phyloP scores from a whole-genome alignment of 1,140 invertebrate genomes.

The Drosophila virilis region DNA sequence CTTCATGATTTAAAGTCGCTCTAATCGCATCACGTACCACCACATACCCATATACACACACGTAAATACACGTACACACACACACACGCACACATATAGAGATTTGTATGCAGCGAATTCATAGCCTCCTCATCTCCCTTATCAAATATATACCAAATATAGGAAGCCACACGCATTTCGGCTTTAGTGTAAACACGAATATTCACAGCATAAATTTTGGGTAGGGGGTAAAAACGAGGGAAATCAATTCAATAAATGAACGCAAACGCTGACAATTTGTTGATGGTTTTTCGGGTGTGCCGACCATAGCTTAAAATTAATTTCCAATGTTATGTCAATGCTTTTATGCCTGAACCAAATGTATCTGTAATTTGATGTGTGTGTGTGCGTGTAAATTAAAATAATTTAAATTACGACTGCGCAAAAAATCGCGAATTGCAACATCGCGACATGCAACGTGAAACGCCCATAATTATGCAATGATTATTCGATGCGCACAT shows the following conservation, averaged over 20 bases:
- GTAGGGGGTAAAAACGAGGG: constrained; percentile 22
- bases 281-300: constrained; percentile 60
- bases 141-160: constrained; percentile 19
- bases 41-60: neutral
- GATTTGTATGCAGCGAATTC: neutral
- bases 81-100: neutral
- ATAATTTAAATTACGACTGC: constrained; percentile 65
- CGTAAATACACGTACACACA: neutral
- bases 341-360: neutral
- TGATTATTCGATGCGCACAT: constrained; percentile 31
- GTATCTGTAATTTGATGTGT: neutral
- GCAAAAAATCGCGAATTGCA: constrained; percentile 58
- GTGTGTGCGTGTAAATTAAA: constrained; percentile 38
- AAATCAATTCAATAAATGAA: constrained; percentile 72
- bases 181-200: constrained; percentile 62
- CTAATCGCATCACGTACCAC: constrained; percentile 8
- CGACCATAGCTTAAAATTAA: constrained; percentile 66
- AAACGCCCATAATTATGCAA: constrained; percentile 72
- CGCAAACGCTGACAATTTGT: constrained; percentile 71
- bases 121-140: neutral
- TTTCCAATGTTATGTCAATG: constrained; percentile 64
- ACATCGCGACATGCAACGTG: constrained; percentile 32
- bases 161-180: constrained; percentile 45
- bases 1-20: constrained; percentile 6
- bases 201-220: constrained; percentile 24